Evolutionary conservation across 2,113 vertebrate species (phyloP).

Genomic region (Siniperca knerii): DNA sequence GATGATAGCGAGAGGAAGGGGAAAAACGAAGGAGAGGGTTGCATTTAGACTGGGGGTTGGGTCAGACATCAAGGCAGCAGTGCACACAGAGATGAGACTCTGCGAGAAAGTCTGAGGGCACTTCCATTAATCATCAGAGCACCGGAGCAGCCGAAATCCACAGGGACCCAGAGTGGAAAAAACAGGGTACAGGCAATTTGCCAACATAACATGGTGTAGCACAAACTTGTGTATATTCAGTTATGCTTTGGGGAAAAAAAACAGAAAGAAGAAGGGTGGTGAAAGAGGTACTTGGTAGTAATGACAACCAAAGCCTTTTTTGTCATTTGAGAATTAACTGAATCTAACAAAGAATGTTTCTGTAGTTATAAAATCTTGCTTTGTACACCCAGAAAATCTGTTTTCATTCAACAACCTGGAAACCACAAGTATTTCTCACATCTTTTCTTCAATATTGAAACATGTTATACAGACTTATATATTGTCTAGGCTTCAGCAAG

Average conservation of each 20-base stretch:
- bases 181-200: conserved; percentile 58
- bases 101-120: conserved; percentile 42
- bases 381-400: background rate
- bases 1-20: conserved; percentile 27
- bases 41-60: conserved; percentile 55
- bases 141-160: conserved; percentile 58
- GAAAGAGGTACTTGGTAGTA: background rate
- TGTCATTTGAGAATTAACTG: background rate
- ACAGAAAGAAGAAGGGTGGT: conserved; percentile 8
- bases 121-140: conserved; percentile 75
- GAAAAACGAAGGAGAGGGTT: conserved; percentile 13
- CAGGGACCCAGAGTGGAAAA: conserved; percentile 49
- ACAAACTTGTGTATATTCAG: background rate
- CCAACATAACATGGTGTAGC: conserved; percentile 38
- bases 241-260: conserved; percentile 7
- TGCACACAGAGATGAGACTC: conserved; percentile 41
- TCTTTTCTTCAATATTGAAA: background rate
- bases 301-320: background rate
- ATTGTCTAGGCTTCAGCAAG: background rate
- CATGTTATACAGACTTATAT: background rate
- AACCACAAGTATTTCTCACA: background rate
- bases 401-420: background rate
- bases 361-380: background rate
- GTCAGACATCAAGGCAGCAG: conserved; percentile 44
- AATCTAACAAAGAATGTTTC: background rate